These are phyloP conservation scores for Subacronicta megacephala DNA, from an alignment of 2,888 invertebrate genomes.

Conservation along the genomic window DNA sequence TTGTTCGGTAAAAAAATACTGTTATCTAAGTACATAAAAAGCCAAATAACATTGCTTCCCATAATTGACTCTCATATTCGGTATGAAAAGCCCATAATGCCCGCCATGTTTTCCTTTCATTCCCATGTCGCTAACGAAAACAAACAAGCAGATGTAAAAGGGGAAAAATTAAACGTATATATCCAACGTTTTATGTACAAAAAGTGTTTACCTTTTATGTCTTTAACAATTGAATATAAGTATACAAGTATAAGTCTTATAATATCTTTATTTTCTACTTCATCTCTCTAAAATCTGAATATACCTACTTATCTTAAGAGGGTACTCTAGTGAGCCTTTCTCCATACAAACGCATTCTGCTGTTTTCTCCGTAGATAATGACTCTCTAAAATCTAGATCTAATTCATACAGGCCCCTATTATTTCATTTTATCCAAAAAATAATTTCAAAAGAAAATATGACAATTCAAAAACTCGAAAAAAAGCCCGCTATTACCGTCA, in stretches of 20 bases:
- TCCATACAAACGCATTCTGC: too few relatives aligned
- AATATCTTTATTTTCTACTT: neutral
- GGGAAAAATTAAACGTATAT: neutral
- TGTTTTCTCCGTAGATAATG: too few relatives aligned
- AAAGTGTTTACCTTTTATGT: neutral
- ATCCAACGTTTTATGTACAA: neutral
- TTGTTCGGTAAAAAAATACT: too few relatives aligned
- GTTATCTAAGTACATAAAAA: too few relatives aligned
- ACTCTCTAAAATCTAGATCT: too few relatives aligned
- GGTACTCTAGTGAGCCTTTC: too few relatives aligned
- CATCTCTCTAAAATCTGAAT: constrained; percentile 3
- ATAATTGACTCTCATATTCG: neutral
- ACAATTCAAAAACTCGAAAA: too few relatives aligned
- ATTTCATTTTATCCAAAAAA: too few relatives aligned
- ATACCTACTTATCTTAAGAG: too few relatives aligned
- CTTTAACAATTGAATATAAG: neutral
- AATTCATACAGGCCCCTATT: too few relatives aligned
- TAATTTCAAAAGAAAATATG: too few relatives aligned
- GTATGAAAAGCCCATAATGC: constrained; percentile 16
- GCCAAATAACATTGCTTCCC: neutral
- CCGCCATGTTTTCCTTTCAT: constrained; percentile 24
- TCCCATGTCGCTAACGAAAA: constrained; percentile 11
- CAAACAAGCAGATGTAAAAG: constrained; percentile 7
- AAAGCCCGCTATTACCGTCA: too few relatives aligned
- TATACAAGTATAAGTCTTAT: neutral